Conservation (phyloP, 2,797 vertebrate genomes). For the Alauda arvensis region DNA sequence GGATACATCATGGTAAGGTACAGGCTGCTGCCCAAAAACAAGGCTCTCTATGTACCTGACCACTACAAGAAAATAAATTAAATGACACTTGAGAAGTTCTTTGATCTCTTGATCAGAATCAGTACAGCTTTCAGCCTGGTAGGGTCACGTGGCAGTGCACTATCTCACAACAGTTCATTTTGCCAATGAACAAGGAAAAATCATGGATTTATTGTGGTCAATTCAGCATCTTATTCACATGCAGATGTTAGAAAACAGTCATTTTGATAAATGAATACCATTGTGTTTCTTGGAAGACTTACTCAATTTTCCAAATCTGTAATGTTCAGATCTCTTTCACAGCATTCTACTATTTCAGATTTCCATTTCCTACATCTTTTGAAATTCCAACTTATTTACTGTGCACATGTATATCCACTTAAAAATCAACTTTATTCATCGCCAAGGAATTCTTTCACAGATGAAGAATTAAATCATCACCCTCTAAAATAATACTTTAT, state of each 20-base stretch:
- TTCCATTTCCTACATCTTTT: neutral
- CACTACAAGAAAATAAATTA: neutral
- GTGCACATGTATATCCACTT: conserved; percentile 12
- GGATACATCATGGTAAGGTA: neutral
- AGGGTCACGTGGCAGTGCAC: neutral
- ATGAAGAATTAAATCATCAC: conserved; percentile 39
- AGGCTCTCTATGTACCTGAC: neutral
- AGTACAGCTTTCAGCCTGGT: neutral
- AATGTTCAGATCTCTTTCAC: neutral
- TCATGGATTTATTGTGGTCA: neutral
- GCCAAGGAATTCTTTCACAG: conserved; percentile 46
- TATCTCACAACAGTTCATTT: neutral
- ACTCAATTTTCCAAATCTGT: neutral
- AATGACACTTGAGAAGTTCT: neutral
- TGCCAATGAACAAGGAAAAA: neutral
- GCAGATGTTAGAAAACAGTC: neutral
- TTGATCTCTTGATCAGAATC: neutral
- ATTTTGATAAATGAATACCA: neutral
- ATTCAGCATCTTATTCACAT: conserved; percentile 4
- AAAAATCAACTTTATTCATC: conserved; percentile 45
- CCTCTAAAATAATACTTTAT: conserved; percentile 54
- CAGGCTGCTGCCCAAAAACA: neutral
- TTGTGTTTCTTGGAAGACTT: conserved; percentile 31
- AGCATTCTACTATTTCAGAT: neutral
- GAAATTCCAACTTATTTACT: conserved; percentile 11